A percentile compares a stretch with the other conserved stretches of the same genome.
Conservation (phyloP, 2,113 vertebrate genomes). For the Lagenorhynchus albirostris region DNA sequence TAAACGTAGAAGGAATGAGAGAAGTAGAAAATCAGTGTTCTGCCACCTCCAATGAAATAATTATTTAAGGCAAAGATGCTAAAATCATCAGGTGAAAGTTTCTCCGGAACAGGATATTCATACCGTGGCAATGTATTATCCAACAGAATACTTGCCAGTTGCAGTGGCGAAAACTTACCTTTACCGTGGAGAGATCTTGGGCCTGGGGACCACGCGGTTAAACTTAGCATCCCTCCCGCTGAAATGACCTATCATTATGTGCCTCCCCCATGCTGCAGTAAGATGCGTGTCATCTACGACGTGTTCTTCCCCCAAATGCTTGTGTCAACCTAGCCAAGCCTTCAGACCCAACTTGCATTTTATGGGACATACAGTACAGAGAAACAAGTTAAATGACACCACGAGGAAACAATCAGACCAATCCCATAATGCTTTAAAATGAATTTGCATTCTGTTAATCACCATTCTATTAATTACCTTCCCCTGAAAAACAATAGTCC, state of each 20-base stretch:
- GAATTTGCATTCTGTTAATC: neutral
- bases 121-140: neutral
- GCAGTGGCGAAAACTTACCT: neutral
- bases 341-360: neutral
- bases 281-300: neutral
- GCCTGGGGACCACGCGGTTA: neutral
- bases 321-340: neutral
- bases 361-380: neutral
- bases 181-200: neutral
- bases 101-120: neutral
- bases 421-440: neutral
- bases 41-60: neutral
- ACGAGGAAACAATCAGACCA: neutral
- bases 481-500: neutral
- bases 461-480: neutral
- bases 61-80: constrained; percentile 10
- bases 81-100: neutral
- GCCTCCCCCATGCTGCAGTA: neutral
- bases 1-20: neutral
- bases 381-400: neutral
- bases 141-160: neutral
- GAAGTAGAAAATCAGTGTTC: neutral
- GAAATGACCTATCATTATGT: neutral
- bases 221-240: neutral
- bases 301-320: neutral